Evolutionary conservation across 2,888 invertebrate species (phyloP), one percentile per base, ranked within the genome.

Genomic region (Agriopis marginaria): DNA sequence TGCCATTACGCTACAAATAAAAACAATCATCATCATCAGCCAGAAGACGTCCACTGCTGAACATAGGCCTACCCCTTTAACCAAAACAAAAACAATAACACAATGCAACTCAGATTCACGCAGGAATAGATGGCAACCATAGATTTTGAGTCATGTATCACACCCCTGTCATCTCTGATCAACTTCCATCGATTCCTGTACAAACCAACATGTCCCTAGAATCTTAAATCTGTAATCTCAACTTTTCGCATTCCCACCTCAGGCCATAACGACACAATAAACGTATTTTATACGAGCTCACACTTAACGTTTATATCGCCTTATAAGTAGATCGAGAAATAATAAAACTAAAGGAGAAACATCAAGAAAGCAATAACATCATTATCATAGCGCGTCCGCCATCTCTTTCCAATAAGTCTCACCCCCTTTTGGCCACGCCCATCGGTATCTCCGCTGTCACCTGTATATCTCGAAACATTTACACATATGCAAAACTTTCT

Each of bases 351-450:
- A 91, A 92, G 90, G 86, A 89, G 91, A 86, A 89, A 93, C 90
- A 92, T 93, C 93, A 92, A 91, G 93, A 93, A 92, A 93, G 93
- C 93, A 92, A 93, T 93, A 93, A 94, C 94, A 91, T 94, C 93
- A 94, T 94, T 94, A 94, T 94, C 94, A 93, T 94, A 93, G 93
- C 86, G 77, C 87, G 92, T 91, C 90, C 86, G 92, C 92, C 93
- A 91, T 94, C 94, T 94, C 94, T 93, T 90, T 94, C 92, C 92
- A 88, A 92, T 93, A 92, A 90, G 88, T 92, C 85, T 92, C 86
- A 91, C 90, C 92, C 92, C 86, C 89, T 87, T 82, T 84, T 84
- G 80, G 92, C 93, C 89, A 90, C 93, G 93, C 93, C 93, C 88
- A 92, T 83, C 88, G 86, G 90, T 91, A 91, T 89, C 91, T 90